These are phyloP conservation scores for Bos javanicus DNA, from an alignment of 2,113 vertebrate genomes.

Conservation along the genomic window DNA sequence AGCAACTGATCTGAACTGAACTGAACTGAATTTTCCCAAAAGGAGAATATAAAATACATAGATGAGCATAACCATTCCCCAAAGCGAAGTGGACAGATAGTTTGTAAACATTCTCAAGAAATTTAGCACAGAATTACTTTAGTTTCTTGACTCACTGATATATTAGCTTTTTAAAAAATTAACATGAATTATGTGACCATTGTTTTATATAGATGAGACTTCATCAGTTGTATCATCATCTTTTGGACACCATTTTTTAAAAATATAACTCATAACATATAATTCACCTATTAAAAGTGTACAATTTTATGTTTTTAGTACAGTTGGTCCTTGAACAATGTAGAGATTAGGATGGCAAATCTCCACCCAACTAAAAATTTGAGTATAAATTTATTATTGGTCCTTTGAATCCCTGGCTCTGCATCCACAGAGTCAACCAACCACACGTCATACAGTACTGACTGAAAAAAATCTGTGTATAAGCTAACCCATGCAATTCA, in stretches of 20 bases:
- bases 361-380: not conserved
- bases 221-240: not conserved
- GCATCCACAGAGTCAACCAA: not conserved
- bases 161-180: not conserved
- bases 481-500: not conserved
- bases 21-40: not conserved
- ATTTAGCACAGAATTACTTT: not conserved
- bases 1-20: too few relatives aligned
- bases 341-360: not conserved
- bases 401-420: not conserved
- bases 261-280: not conserved
- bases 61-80: not conserved
- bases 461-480: not conserved
- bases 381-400: not conserved
- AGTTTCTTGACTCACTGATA: not conserved
- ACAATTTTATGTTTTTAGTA: not conserved
- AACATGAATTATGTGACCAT: not conserved
- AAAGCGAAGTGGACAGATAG: not conserved
- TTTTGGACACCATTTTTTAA: not conserved
- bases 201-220: not conserved
- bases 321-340: not conserved
- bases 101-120: not conserved
- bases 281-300: not conserved
- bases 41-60: not conserved
- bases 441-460: too few relatives aligned